phyloP scores from a whole-genome alignment of 2,113 vertebrate species.

The Oreochromis aureus region DNA sequence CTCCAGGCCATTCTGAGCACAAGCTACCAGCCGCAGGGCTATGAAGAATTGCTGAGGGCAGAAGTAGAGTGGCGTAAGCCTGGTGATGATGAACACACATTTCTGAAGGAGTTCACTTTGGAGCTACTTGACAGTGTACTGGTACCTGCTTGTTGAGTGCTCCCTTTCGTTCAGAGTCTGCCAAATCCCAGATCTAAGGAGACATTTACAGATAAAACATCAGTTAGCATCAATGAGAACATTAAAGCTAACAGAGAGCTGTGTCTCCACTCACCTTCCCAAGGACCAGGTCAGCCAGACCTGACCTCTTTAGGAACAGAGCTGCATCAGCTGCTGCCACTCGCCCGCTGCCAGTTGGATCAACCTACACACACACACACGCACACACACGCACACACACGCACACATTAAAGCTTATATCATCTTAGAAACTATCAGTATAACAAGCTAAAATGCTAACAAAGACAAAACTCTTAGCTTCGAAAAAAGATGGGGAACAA shows the following conservation, averaged over 20 bases:
- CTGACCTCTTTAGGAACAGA: slow-evolving; percentile 92
- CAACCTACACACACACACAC: slow-evolving; percentile 76
- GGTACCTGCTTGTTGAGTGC: slow-evolving; percentile 92
- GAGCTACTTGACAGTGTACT: background rate
- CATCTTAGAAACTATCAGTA: background rate
- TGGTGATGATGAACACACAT: background rate
- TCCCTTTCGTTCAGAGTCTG: slow-evolving; percentile 93
- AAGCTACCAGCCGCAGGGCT: slow-evolving; percentile 89
- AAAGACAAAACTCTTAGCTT: background rate
- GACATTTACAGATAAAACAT: background rate
- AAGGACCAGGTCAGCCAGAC: slow-evolving; percentile 89
- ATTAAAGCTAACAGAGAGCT: background rate
- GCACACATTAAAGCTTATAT: background rate
- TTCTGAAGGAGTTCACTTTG: background rate
- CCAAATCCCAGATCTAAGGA: slow-evolving; percentile 94
- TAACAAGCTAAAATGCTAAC: background rate
- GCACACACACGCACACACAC: background rate
- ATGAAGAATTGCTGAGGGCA: slow-evolving; percentile 90
- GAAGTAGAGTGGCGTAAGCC: background rate
- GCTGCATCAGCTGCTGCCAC: slow-evolving; percentile 92
- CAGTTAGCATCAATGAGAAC: background rate
- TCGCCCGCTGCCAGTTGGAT: slow-evolving; percentile 82
- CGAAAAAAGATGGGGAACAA: background rate
- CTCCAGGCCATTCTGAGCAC: slow-evolving; percentile 97
- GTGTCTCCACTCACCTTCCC: slow-evolving; percentile 81